phyloP scores from a whole-genome alignment of 2,888 invertebrate genomes.

The Pyralis farinalis region DNA sequence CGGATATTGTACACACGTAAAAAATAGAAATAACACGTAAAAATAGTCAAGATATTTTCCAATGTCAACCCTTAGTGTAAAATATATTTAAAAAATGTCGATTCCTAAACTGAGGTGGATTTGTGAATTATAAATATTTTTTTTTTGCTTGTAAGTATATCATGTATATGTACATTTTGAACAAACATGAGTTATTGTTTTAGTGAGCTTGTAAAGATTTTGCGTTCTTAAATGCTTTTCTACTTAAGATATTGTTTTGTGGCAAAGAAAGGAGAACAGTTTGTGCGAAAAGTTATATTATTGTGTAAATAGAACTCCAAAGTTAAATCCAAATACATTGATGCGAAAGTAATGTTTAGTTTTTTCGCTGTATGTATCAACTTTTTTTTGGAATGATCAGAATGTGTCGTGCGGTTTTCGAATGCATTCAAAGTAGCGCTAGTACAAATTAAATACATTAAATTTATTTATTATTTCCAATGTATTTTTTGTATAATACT shows the following conservation, averaged over 20 bases:
- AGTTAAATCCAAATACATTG: constrained; percentile 72
- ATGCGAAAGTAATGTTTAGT: constrained; percentile 46
- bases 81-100: not conserved
- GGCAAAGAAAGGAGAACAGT: constrained; percentile 32
- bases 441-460: no score
- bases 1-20: no score
- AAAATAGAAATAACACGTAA: not conserved
- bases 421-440: constrained; percentile 24
- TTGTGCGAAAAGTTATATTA: constrained; percentile 48
- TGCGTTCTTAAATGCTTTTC: constrained; percentile 53
- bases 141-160: constrained; percentile 69
- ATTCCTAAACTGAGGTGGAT: constrained; percentile 37
- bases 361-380: constrained; percentile 43
- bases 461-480: no score
- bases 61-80: not conserved
- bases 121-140: constrained; percentile 49
- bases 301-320: constrained; percentile 75
- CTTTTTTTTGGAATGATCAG: constrained; percentile 46
- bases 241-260: constrained; percentile 35
- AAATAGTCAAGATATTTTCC: not conserved
- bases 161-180: constrained; percentile 70
- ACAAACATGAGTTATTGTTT: constrained; percentile 55
- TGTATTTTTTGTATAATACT: no score
- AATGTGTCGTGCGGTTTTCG: constrained; percentile 46
- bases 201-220: constrained; percentile 60